These are phyloP conservation scores for Macrochelys suwanniensis DNA, from an alignment of 2,797 vertebrate species.

Conservation along the genomic window DNA sequence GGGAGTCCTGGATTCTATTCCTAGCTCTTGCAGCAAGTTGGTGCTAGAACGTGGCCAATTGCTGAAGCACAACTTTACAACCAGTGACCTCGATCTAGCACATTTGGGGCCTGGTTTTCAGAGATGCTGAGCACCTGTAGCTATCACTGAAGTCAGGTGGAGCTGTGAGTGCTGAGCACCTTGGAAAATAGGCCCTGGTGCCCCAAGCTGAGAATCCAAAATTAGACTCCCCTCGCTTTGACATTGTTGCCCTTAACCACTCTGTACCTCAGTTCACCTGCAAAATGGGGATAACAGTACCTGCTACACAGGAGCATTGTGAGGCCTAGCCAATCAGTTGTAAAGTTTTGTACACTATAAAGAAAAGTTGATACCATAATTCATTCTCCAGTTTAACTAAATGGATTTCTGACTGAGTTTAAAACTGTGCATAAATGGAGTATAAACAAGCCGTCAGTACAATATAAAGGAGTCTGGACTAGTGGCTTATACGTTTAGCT, in stretches of 20 bases:
- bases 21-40: rapidly evolving
- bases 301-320: rapidly evolving
- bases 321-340: rapidly evolving
- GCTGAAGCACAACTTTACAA: not conserved
- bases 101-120: not conserved
- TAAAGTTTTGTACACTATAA: rapidly evolving
- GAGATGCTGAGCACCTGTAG: not conserved
- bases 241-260: rapidly evolving
- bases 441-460: not conserved
- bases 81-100: no score
- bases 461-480: not conserved
- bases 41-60: rapidly evolving
- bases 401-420: not conserved
- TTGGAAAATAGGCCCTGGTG: not conserved
- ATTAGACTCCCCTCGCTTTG: not conserved
- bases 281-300: rapidly evolving
- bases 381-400: rapidly evolving
- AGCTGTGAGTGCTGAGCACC: rapidly evolving
- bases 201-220: not conserved
- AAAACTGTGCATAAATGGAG: rapidly evolving
- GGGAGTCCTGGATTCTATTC: not conserved
- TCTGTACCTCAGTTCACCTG: not conserved
- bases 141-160: not conserved
- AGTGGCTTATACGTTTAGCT: not conserved
- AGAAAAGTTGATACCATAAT: not conserved